These are phyloP conservation scores for Drosophila antonietae DNA, from an alignment of 2,888 invertebrate genomes.

Conservation along the genomic window DNA sequence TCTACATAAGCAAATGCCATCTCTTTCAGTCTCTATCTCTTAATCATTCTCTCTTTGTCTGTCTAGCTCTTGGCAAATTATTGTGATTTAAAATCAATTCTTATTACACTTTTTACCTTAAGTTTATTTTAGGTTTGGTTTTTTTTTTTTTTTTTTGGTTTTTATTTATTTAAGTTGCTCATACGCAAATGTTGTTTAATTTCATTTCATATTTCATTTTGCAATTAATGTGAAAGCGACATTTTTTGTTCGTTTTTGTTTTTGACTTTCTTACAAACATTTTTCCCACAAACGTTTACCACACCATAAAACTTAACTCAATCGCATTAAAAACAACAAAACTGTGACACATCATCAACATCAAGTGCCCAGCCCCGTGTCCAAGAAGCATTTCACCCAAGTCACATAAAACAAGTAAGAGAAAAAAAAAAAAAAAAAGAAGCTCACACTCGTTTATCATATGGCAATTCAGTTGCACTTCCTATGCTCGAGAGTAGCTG, in stretches of 20 bases:
- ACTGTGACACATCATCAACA: conserved; percentile 79
- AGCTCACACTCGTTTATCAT: conserved; percentile 30
- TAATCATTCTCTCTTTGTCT: background rate
- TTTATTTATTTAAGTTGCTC: conserved; percentile 63
- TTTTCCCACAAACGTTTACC: conserved; percentile 74
- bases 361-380: conserved; percentile 59
- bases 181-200: conserved; percentile 48
- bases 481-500: conserved; percentile 49
- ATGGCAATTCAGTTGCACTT: conserved; percentile 65
- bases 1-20: conserved; percentile 59
- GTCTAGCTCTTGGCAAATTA: conserved; percentile 33
- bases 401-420: conserved; percentile 8
- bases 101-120: conserved; percentile 34
- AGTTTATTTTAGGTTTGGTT: background rate
- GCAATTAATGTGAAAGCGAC: conserved; percentile 79
- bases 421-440: background rate
- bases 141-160: conserved; percentile 14
- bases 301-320: conserved; percentile 76
- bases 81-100: conserved; percentile 64
- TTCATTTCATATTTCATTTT: conserved; percentile 45
- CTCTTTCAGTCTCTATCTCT: background rate
- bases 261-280: conserved; percentile 62
- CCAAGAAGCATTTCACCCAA: conserved; percentile 68
- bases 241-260: conserved; percentile 52
- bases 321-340: conserved; percentile 66